A percentile compares a stretch with the other conserved stretches of the same genome.
phyloP scores from a whole-genome alignment of 2,888 invertebrate genomes.

The Anthrax anthrax region DNA sequence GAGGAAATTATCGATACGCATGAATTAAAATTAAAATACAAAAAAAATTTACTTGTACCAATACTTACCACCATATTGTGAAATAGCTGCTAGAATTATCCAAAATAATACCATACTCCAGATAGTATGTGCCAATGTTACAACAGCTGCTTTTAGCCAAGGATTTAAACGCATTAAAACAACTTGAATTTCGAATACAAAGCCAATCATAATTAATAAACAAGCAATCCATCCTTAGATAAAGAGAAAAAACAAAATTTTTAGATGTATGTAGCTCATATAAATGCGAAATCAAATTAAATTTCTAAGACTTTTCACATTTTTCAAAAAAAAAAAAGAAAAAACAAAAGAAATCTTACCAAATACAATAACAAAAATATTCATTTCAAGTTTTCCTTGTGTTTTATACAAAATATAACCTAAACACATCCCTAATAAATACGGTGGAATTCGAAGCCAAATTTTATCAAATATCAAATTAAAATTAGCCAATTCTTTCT shows the following conservation, averaged over 20 bases:
- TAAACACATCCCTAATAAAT: constrained; percentile 54
- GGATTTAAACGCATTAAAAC: constrained; percentile 13
- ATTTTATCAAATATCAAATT: constrained; percentile 58
- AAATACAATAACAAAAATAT: constrained; percentile 15
- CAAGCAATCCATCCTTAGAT: constrained; percentile 21
- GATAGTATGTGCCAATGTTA: constrained; percentile 33
- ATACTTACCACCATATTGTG: constrained; percentile 33
- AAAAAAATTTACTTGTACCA: too few relatives aligned
- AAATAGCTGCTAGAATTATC: constrained; percentile 34
- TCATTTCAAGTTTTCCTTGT: constrained; percentile 32
- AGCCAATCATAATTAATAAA: constrained; percentile 14
- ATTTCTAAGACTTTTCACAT: too few relatives aligned
- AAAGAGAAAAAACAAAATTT: neutral
- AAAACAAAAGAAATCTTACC: constrained; percentile 14
- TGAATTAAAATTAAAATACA: too few relatives aligned
- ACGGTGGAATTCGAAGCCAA: constrained; percentile 58
- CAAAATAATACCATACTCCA: constrained; percentile 36
- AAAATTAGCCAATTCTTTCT: constrained; percentile 44
- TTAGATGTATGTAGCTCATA: neutral
- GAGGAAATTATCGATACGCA: too few relatives aligned
- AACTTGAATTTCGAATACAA: constrained; percentile 17
- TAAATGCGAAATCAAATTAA: too few relatives aligned
- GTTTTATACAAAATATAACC: constrained; percentile 58
- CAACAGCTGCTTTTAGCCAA: constrained; percentile 23
- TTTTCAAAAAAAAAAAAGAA: too few relatives aligned